These are phyloP conservation scores for Acipenser transmontanus DNA, from an alignment of 2,797 vertebrate genomes.

Conservation along the genomic window DNA sequence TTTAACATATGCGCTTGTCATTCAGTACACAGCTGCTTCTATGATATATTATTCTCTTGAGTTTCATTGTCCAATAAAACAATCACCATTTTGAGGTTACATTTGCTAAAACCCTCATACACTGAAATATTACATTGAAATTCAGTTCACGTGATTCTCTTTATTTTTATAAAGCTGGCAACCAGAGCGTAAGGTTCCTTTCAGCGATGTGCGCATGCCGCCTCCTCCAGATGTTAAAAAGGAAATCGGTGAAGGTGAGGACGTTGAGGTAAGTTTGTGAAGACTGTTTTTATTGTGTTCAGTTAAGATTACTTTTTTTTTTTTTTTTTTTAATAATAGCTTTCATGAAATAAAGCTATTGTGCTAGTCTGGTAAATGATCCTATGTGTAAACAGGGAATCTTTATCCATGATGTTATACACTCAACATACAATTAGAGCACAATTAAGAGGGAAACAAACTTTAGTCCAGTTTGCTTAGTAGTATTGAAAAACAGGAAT, in stretches of 20 bases:
- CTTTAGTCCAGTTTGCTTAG: no score
- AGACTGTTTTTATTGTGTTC: no score
- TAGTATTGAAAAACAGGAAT: no score
- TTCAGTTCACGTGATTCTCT: neutral
- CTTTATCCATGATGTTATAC: neutral
- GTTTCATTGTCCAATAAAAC: no score
- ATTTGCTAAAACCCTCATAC: no score
- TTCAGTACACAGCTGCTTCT: no score
- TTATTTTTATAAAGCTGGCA: slow-evolving; percentile 76
- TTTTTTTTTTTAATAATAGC: neutral
- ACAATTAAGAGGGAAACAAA: no score
- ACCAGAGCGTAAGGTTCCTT: slow-evolving; percentile 94
- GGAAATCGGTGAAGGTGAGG: slow-evolving; percentile 92
- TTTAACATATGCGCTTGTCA: no score
- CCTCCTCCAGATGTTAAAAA: slow-evolving; percentile 86
- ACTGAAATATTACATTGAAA: slow-evolving; percentile 9
- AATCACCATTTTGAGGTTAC: no score
- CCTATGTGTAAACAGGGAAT: neutral
- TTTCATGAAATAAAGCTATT: neutral
- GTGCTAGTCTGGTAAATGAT: neutral
- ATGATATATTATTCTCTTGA: no score
- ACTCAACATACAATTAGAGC: no score
- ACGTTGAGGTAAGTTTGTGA: slow-evolving; percentile 82
- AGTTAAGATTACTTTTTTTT: neutral
- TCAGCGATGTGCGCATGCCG: slow-evolving; percentile 87